Conservation (phyloP, 2,113 vertebrate genomes). For the Aphelocoma coerulescens region DNA sequence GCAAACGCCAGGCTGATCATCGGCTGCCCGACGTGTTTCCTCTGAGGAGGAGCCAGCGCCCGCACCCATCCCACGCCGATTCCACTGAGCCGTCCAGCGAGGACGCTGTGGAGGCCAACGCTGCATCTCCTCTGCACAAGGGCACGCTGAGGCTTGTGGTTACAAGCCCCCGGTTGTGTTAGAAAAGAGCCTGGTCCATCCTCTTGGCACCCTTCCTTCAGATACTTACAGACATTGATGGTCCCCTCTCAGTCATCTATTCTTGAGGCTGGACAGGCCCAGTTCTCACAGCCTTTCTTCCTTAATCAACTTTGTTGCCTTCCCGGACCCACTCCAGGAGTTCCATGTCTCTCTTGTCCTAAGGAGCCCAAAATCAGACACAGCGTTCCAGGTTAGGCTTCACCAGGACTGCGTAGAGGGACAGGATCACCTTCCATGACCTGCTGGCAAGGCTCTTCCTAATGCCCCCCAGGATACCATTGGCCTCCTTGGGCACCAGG, state of each 20-base stretch:
- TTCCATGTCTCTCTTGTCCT: background rate
- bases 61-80: too few species aligned
- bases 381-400: fast-evolving
- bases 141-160: too few species aligned
- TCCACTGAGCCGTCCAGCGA: too few species aligned
- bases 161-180: too few species aligned
- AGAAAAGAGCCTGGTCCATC: background rate
- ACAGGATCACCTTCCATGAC: fast-evolving
- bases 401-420: fast-evolving
- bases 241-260: too few species aligned
- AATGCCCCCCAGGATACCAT: fast-evolving
- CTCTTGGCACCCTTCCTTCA: background rate
- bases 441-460: background rate
- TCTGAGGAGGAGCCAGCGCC: too few species aligned
- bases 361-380: background rate
- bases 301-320: background rate
- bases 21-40: too few species aligned
- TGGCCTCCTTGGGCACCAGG: background rate
- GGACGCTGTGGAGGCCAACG: too few species aligned
- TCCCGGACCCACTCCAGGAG: background rate
- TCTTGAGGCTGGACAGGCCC: background rate
- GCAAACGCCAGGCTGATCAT: too few species aligned
- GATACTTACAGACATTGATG: too few species aligned
- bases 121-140: too few species aligned
- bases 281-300: fast-evolving